Base-by-base conservation (phyloP, 2,113 vertebrate species). In the Bubo blakistoni region DNA sequence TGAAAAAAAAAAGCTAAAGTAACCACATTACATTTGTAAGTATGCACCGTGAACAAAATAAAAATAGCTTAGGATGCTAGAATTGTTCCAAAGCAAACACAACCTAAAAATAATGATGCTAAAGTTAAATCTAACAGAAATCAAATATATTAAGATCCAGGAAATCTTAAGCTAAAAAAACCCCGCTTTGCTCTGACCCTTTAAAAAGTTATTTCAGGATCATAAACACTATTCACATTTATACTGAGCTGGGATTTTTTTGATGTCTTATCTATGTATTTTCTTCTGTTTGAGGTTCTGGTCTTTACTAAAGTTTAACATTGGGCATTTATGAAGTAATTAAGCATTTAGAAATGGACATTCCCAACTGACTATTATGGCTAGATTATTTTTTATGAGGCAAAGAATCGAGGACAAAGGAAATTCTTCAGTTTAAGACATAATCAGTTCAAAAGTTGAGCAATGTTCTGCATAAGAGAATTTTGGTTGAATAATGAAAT, bases 121-220 rank as follows among this genome's bases (percentile, higher is more conserved):
- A 65, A 76, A 90, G 61, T 81, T 91, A 97, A 81, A 92, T 95
- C 91, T 95, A 88, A 90, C 66, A 93, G 62, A 90, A 95, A 86
- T 90, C 5, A 80, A 93, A 88, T 92, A 86, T 46, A 90, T 54
- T 80, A 90, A 77, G 71, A 82, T 81, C 71, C 42, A 80, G 78
- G 80, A 94, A 95, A 88, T 24, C 59, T 80, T 80, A 83, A 85
- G 54, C 77, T 69, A 91, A 94, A 95, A 93, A 74, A 81, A 61
- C 4, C 1, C 3, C 10, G 1, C 47, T 92, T 87, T 61, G 27
- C 47, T 95, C 49, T 92, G 77, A 79, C 13, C 76, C 77, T 81
- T 73, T 16, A 36, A 44, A 58, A 84, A 89, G 57, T 61, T 95
- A 90, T 95, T 94, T 97, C 44, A 36, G 61, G 89, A 81, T 71